These are phyloP conservation scores for Ceraclea dissimilis DNA, from an alignment of 2,888 invertebrate species.

Conservation along the genomic window DNA sequence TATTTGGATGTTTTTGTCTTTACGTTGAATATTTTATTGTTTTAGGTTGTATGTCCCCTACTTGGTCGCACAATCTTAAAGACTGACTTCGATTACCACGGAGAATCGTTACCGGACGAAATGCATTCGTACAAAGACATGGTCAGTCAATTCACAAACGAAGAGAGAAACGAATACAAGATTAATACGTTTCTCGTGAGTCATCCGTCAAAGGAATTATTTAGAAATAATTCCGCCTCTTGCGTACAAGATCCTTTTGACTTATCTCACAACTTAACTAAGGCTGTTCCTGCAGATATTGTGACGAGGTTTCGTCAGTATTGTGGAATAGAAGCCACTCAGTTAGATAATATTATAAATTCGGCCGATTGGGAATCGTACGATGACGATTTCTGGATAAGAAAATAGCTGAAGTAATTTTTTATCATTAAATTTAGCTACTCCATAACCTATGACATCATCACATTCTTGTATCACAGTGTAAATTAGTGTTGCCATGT, in stretches of 20 bases:
- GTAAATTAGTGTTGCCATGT: too few species aligned
- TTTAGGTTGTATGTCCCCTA: conserved; percentile 38
- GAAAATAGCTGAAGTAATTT: too few species aligned
- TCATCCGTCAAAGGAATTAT: conserved; percentile 30
- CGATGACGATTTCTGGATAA: conserved; percentile 9
- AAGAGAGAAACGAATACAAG: not conserved
- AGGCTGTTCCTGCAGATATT: conserved; percentile 31
- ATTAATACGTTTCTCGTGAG: conserved; percentile 6
- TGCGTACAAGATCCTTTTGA: conserved; percentile 49
- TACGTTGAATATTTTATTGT: too few species aligned
- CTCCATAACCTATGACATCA: too few species aligned
- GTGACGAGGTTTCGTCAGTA: conserved; percentile 30
- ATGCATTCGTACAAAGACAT: conserved; percentile 34
- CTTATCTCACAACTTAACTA: conserved; percentile 43
- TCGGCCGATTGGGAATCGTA: not conserved
- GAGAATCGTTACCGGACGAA: conserved; percentile 34
- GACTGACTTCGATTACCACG: conserved; percentile 31
- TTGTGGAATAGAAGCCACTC: conserved; percentile 26
- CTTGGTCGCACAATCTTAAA: conserved; percentile 37
- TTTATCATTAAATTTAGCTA: too few species aligned
- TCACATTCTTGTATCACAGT: too few species aligned
- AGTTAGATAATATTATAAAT: not conserved
- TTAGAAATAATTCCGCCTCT: conserved; percentile 35
- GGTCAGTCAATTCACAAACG: conserved; percentile 5
- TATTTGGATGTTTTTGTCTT: too few species aligned